phyloP scores from a whole-genome alignment of 1,140 invertebrate species.

The Steinernema feltiae region DNA sequence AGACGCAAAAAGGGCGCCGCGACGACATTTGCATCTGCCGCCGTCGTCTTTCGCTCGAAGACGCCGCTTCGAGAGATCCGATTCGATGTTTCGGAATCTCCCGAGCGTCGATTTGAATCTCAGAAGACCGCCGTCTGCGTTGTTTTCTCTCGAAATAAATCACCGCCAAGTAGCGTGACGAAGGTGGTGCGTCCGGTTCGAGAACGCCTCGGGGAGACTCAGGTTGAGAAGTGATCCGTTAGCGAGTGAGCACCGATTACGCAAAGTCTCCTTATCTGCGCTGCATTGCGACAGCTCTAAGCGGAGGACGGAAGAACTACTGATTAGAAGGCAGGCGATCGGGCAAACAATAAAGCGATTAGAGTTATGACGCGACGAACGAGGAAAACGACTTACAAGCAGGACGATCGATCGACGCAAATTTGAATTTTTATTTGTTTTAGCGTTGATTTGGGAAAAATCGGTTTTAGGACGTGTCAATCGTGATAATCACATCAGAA shows the following conservation, averaged over 20 bases:
- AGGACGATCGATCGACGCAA: too few relatives aligned
- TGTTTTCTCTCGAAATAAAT: background rate
- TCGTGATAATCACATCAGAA: too few relatives aligned
- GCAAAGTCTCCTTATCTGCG: background rate
- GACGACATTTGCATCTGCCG: background rate
- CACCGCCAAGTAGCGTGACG: background rate
- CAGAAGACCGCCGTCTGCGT: background rate
- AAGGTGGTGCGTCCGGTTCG: background rate
- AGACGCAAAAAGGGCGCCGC: background rate
- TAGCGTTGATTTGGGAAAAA: too few relatives aligned
- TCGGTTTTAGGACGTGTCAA: too few relatives aligned
- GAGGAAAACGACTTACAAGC: too few relatives aligned
- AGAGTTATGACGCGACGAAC: background rate
- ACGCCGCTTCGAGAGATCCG: too few relatives aligned
- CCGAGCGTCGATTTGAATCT: too few relatives aligned
- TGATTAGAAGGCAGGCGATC: conserved; percentile 2
- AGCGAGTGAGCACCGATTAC: background rate
- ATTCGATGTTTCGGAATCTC: too few relatives aligned
- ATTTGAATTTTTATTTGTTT: too few relatives aligned
- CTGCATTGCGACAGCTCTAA: background rate
- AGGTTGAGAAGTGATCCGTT: background rate
- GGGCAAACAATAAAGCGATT: conserved; percentile 8
- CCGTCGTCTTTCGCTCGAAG: too few relatives aligned
- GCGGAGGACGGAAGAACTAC: background rate
- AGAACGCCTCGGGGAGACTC: background rate